Conservation (phyloP, 1,140 invertebrate species). For the Bombus cullumanus region DNA sequence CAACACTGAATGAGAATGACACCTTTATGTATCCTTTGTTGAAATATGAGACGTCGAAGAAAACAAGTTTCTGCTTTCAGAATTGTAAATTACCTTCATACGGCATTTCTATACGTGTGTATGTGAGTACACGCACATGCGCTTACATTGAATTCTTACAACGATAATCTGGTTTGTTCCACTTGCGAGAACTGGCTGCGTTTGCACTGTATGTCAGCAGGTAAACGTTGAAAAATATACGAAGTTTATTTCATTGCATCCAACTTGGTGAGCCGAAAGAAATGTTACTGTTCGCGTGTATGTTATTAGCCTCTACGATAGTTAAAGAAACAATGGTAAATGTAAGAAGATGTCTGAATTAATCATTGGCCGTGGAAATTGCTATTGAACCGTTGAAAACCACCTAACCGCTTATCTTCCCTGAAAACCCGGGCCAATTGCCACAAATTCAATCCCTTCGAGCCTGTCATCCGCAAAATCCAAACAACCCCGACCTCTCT, state of each 20-base stretch:
- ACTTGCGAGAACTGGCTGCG: background rate
- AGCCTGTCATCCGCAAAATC: background rate
- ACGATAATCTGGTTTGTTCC: background rate
- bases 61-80: background rate
- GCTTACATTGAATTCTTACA: background rate
- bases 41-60: too few species aligned
- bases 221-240: background rate
- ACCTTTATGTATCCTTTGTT: too few species aligned
- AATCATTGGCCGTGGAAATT: background rate
- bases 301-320: too few species aligned
- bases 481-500: background rate
- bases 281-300: too few species aligned
- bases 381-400: background rate
- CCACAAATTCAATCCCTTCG: background rate
- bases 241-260: too few species aligned
- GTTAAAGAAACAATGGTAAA: too few species aligned
- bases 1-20: too few species aligned
- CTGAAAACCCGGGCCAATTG: background rate
- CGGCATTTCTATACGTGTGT: background rate
- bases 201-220: background rate
- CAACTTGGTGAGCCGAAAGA: too few species aligned
- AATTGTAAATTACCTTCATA: background rate
- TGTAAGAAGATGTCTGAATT: too few species aligned
- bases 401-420: background rate
- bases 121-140: background rate